A percentile compares a stretch with the other conserved stretches of the same genome.
Conservation (phyloP, 1,140 invertebrate species). For the Drosophila dunni region DNA sequence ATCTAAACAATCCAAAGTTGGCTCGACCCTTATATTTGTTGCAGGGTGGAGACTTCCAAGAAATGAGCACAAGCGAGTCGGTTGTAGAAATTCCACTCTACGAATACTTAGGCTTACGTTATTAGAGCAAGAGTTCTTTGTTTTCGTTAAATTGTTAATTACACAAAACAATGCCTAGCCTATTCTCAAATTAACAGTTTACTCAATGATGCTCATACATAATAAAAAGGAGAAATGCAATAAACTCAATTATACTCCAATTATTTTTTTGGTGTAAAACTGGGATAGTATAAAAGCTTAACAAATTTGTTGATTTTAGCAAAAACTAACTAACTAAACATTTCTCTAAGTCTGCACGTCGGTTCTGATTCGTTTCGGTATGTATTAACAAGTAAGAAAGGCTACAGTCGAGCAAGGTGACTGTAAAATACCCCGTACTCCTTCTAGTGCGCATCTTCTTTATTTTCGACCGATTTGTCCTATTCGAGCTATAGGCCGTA, state of each 20-base stretch:
- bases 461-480: no score
- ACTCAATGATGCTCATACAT: not conserved
- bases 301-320: not conserved
- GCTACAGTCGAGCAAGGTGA: no score
- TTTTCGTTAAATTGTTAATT: not conserved
- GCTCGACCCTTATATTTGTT: slow-evolving; percentile 68
- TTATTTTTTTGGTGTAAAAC: no score
- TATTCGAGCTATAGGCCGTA: no score
- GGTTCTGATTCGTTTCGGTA: not conserved
- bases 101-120: slow-evolving; percentile 66
- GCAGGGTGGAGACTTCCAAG: slow-evolving; percentile 64
- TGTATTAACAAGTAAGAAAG: no score
- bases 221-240: not conserved
- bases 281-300: no score
- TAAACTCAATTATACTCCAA: no score
- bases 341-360: no score
- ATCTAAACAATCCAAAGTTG: slow-evolving; percentile 62
- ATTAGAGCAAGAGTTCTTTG: slow-evolving; percentile 20
- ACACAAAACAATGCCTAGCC: not conserved
- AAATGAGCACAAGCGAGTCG: slow-evolving; percentile 44
- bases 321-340: slow-evolving; percentile 53
- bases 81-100: slow-evolving; percentile 70
- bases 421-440: no score
- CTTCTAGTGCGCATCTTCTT: no score
- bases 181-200: not conserved